phyloP scores from a whole-genome alignment of 2,888 invertebrate species.

The Eudasyphora cyanicolor region DNA sequence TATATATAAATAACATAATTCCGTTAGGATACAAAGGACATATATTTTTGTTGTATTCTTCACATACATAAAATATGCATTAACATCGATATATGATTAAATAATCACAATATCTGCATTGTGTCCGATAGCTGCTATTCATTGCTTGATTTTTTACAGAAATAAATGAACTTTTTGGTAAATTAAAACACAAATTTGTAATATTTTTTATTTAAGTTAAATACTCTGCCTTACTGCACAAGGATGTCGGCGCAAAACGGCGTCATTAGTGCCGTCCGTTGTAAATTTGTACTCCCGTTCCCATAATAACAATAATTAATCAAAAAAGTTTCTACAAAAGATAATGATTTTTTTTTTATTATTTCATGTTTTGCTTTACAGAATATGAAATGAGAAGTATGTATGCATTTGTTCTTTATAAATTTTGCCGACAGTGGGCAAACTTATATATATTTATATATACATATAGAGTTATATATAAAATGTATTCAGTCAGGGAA shows the following conservation, averaged over 20 bases:
- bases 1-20: not conserved
- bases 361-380: constrained; percentile 52
- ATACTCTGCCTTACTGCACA: no score
- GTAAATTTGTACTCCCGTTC: no score
- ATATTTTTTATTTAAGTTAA: no score
- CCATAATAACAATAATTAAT: not conserved
- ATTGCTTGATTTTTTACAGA: not conserved
- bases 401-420: constrained; percentile 59
- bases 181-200: not conserved
- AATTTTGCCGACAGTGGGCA: constrained; percentile 43
- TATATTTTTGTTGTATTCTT: not conserved
- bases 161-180: not conserved
- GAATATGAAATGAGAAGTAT: constrained; percentile 53
- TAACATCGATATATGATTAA: not conserved
- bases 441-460: constrained; percentile 25
- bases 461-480: constrained; percentile 38
- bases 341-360: constrained; percentile 26
- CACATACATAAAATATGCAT: not conserved
- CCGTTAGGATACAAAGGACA: not conserved
- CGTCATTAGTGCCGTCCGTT: no score
- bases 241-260: no score
- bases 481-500: constrained; percentile 59
- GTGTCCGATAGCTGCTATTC: not conserved
- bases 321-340: constrained; percentile 2
- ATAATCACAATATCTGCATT: not conserved